Evolutionary conservation across 2,888 invertebrate genomes (phyloP), one percentile per base, ranked within the genome.

Genomic region (Temnothorax ravouxi): DNA sequence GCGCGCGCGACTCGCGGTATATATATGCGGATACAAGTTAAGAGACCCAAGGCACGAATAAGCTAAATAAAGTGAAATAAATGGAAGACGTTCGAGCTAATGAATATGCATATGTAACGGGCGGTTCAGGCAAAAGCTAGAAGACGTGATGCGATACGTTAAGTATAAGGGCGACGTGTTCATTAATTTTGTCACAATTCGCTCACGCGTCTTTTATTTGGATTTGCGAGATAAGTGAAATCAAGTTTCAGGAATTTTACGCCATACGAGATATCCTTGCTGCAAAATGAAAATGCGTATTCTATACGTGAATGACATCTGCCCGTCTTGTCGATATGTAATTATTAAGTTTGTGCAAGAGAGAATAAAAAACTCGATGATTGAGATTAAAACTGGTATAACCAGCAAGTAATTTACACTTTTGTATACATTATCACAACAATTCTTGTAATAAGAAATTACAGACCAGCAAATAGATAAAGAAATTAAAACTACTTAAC

Each of bases 151-250:
- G 47, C 34, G 61, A 47, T 47, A 50, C 21, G 21, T 75, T 38
- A 29, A 29, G 3, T 29, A 62, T 50, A 56, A 64, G 21, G 3
- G 25, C 11, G 34, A 52, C 50, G 18, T 76, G 38, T 76, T 76
- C 64, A 76, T 76, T 76, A 76, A 38, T 64, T 59, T 64, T 25
- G 76, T 34, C 64, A 64, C 50, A 64, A 76, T 64, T 76, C 38
- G 21, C 5, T 62, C 50, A 18, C 21, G 18, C 50, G 44, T 29
- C n/a, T 41, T 56, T 59, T 29, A 72, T 75, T 50, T 21, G 9
- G 2, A 50, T 34, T 75, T 3, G 21, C 15, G 21, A 62, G 21
- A 62, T 64, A 52, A 64, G 21, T 64, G 8, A 64, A 76, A 52
- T 52, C 21, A 21, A 50, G 34, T 38, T n/a, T 21, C 15, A 29